Base-by-base conservation (phyloP, 1,140 invertebrate species). In the Neotoxoptera formosana region DNA sequence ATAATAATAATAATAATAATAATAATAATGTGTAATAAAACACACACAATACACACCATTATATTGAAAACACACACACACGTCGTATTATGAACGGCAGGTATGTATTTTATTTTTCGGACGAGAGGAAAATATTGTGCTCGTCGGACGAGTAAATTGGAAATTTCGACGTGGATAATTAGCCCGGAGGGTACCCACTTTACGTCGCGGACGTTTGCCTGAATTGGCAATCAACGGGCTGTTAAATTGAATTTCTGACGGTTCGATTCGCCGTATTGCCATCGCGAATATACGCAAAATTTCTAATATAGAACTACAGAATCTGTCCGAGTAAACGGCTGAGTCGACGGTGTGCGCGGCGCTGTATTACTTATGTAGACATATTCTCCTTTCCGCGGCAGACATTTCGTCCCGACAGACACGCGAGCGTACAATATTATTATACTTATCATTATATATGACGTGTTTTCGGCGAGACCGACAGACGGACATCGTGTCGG, bases 211-310 rank as follows among this genome's bases (percentile, higher is more conserved):
- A 88, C 47, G 17, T 51, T 51, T 34, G 47, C 30, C 30, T 34
- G 86, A 51, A 89, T 89, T 89, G 48, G 87, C 87, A 89, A 89
- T 89, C 48, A 89, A 53, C 87, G 48, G 48, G n/a, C 7, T n/a
- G 87, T 89, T 23, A 89, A 89, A 89, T 89, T 89, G 87, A 89
- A 53, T 89, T 53, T 48, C 47, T 34, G 20, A 23, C 6, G 36
- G 41, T 84, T 45, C 83, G 83, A 83, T 48, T 30, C 30, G 84
- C 84, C 41, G 8, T 21, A 41, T 41, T 41, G 41, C 41, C 41
- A 41, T 41, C 41, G 4, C 41, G 4, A 41, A 41, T 41, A 41
- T 87, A 48, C 14, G 45, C 11, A n/a, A 48, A 48, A 87, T 3
- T 45, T 87, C 20, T n/a, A 47, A 87, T 45, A 87, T 45, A 87